Evolutionary conservation across 2,113 vertebrate species (phyloP).

Genomic region (Pao palembangensis): DNA sequence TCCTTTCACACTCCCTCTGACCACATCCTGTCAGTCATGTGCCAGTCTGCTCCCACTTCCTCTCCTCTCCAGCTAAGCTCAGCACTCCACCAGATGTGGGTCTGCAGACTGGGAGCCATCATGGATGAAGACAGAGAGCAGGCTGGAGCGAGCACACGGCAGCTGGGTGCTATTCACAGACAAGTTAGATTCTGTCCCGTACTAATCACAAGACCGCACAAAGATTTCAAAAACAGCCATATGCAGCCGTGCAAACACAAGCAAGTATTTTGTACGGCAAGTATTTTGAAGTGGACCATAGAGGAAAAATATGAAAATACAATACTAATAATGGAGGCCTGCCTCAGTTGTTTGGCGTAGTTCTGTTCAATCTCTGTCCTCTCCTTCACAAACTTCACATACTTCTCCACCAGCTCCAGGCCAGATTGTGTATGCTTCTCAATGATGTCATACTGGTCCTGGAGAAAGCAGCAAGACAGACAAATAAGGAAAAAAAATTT

Average conservation of each 20-base stretch:
- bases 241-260: slow-evolving; percentile 29
- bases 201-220: slow-evolving; percentile 65
- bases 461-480: slow-evolving; percentile 25
- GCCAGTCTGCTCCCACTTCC: slow-evolving; percentile 79
- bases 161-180: slow-evolving; percentile 65
- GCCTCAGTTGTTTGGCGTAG: slow-evolving; percentile 84
- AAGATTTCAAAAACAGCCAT: slow-evolving; percentile 62
- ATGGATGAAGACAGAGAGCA: slow-evolving; percentile 19
- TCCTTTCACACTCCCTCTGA: slow-evolving; percentile 56
- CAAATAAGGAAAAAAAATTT: slow-evolving; percentile 45
- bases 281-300: not conserved
- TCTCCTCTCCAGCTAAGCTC: slow-evolving; percentile 60
- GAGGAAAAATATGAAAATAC: not conserved
- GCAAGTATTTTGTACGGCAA: slow-evolving; percentile 6
- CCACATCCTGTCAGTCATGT: slow-evolving; percentile 73
- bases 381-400: slow-evolving; percentile 90
- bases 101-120: slow-evolving; percentile 29
- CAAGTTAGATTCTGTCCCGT: slow-evolving; percentile 63
- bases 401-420: slow-evolving; percentile 87
- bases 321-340: slow-evolving; percentile 27
- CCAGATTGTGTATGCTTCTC: slow-evolving; percentile 89
- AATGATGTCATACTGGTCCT: slow-evolving; percentile 88
- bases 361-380: slow-evolving; percentile 85
- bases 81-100: slow-evolving; percentile 61
- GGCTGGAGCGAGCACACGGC: slow-evolving; percentile 17